Conservation (phyloP, 2,888 invertebrate species). For the Sicus ferrugineus region DNA sequence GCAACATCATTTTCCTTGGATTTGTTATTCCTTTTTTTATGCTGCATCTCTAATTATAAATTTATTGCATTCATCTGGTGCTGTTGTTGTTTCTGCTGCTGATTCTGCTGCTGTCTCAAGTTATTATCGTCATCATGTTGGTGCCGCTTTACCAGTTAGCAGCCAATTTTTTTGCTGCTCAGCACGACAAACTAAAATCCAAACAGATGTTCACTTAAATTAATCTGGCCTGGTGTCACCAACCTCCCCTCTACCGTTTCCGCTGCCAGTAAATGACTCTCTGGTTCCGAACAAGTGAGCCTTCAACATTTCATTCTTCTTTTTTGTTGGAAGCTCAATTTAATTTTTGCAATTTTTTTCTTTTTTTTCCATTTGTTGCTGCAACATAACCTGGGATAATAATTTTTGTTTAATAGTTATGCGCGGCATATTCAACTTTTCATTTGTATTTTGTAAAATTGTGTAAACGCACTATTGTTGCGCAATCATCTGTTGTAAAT, state of each 20-base stretch:
- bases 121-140: not conserved
- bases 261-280: not conserved
- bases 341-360: conserved; percentile 1
- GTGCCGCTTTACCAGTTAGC: conserved; percentile 8
- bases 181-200: conserved; percentile 1
- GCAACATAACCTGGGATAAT: conserved; percentile 3
- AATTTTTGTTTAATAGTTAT: not conserved
- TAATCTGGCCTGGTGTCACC: too few relatives aligned
- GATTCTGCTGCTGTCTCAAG: not conserved
- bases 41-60: not conserved
- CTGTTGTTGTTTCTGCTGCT: not conserved
- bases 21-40: not conserved
- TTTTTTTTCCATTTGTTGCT: conserved; percentile 9
- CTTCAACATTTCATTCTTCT: not conserved
- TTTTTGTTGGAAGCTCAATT: conserved; percentile 2
- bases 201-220: conserved; percentile 8
- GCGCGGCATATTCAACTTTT: not conserved
- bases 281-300: not conserved
- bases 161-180: not conserved
- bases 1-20: not conserved
- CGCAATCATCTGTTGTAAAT: not conserved
- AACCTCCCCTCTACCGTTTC: not conserved
- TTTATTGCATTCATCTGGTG: not conserved
- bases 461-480: conserved; percentile 16
- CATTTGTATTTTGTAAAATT: not conserved